Base-by-base conservation (phyloP, 92 coral and sea anemone genomes). In the Epizoanthus fatuus region DNA sequence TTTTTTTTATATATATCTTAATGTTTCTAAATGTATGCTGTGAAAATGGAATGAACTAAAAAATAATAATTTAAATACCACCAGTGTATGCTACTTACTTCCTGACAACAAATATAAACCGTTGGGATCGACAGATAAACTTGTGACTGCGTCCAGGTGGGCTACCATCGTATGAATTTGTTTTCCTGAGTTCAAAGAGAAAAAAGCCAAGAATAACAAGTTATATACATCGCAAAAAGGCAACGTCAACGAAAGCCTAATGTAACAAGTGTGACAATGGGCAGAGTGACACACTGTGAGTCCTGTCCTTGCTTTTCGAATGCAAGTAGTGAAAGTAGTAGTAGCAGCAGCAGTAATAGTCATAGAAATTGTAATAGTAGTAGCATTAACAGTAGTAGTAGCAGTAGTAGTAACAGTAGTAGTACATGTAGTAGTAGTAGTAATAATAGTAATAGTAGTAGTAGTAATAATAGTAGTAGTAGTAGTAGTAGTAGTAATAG, bases 121-220 rank as follows among this genome's bases (percentile, higher is more conserved):
- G 54, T 95, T 93, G 15, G 96, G 96, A 76, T 97, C 99, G 38
- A 97, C 95, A 14, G 98, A 95, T 16, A 97, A 81, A 74, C 99
- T 93, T 5, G 99, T 97, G 66, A 97, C 99, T 25, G 98, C 98
- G 74, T 97, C 99, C 81, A 97, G 88, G 63, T 97, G 99, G 55
- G 99, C 99, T 12, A 97, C 99, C 99, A 97, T 97, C 47, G 95
- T 91, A 79, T 97, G 99, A 69, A 97, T 90, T 87, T 97, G 99
- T 84, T 97, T 97, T 64, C 99, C 99, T 97, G 40, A 42, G 51
- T 56, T 17, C 20, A 69, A 75, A 11, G 16, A 81, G 63, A 16
- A n/a, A 75, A 68, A 73, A 54, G 13, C 17, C 7, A 29, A 49
- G 67, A 13, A 22, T 22, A 69, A 12, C 25, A 47, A 9, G 16